Percentiles rank a stretch among this genome's conserved stretches.
Evolutionary conservation across 2,113 vertebrate genomes (phyloP).

Genomic region (Pao palembangensis): DNA sequence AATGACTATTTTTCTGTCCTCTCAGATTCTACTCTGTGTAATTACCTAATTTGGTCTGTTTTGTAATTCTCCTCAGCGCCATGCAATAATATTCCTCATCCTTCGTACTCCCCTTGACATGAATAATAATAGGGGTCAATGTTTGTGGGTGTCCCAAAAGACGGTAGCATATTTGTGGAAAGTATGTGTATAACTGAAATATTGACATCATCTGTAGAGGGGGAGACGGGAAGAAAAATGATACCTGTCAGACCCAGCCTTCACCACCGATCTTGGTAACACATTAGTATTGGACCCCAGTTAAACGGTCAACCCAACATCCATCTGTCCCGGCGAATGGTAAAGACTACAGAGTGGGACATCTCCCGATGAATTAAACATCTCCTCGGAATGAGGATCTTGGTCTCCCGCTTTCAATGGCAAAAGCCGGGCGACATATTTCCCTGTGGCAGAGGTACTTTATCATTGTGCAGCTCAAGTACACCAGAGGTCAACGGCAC

Average conservation of each 20-base stretch:
- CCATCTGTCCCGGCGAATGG: constrained; percentile 53
- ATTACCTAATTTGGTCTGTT: constrained; percentile 56
- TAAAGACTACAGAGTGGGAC: constrained; percentile 57
- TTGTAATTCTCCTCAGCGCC: constrained; percentile 34
- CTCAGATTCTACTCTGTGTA: constrained; percentile 37
- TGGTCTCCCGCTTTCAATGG: constrained; percentile 41
- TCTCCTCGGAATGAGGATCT: constrained; percentile 53
- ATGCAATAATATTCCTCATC: background rate
- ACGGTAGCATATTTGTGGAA: background rate
- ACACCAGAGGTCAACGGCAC: constrained; percentile 63
- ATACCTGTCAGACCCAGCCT: constrained; percentile 26
- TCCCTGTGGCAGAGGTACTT: constrained; percentile 53
- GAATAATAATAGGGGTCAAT: constrained; percentile 22
- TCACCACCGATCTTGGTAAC: constrained; percentile 49
- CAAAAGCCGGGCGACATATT: constrained; percentile 23
- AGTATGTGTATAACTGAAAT: background rate
- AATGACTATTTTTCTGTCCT: constrained; percentile 9
- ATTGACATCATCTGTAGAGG: constrained; percentile 38
- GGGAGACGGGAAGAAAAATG: constrained; percentile 40
- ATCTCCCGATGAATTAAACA: constrained; percentile 68
- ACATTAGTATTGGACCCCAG: constrained; percentile 62
- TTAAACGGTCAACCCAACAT: constrained; percentile 45
- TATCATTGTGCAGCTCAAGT: constrained; percentile 64
- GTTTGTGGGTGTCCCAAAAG: constrained; percentile 12
- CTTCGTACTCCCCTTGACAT: background rate